Conservation (phyloP, 2,888 invertebrate genomes). For the Pterobdella sp. region DNA sequence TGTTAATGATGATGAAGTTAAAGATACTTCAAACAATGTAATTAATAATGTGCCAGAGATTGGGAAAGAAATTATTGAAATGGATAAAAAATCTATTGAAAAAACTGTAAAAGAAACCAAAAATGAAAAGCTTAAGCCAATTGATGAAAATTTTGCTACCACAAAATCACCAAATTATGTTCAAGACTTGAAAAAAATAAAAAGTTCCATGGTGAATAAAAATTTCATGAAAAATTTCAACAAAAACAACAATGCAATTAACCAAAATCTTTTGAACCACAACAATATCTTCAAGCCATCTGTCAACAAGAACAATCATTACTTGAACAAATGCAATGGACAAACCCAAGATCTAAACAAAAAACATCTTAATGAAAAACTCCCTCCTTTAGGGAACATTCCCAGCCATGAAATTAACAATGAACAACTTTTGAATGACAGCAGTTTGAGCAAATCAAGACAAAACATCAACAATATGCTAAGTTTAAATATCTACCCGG, state of each 20-base stretch:
- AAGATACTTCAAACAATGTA: not conserved
- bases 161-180: not conserved
- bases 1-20: not conserved
- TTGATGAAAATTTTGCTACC: not conserved
- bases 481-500: conserved; percentile 36
- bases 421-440: not conserved
- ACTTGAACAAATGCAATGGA: not conserved
- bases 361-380: not conserved
- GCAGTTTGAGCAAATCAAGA: not conserved
- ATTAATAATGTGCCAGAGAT: not conserved
- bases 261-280: not conserved
- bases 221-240: not conserved
- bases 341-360: not conserved
- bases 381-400: not conserved
- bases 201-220: not conserved
- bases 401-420: not conserved
- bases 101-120: not conserved
- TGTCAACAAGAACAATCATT: not conserved
- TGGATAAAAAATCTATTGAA: not conserved
- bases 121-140: not conserved
- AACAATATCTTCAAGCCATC: conserved; percentile 1
- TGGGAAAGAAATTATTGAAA: not conserved
- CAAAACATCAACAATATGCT: conserved; percentile 16
- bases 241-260: not conserved
- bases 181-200: not conserved